Conservation (phyloP, 2,113 vertebrate species). For the Bubalus kerabau region DNA sequence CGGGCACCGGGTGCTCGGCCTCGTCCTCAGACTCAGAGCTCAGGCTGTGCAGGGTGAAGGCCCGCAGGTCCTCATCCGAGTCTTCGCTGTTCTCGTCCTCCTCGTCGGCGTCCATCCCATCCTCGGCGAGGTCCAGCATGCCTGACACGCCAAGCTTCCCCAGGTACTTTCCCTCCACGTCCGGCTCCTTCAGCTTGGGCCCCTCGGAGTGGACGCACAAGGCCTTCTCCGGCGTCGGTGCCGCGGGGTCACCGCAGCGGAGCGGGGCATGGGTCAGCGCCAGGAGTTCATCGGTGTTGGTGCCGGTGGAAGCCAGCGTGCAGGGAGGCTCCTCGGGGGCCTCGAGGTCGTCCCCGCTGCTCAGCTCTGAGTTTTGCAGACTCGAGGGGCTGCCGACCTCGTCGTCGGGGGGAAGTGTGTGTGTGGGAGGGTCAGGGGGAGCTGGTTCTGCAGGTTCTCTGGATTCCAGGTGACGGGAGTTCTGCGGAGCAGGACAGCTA, state of each 20-base stretch:
- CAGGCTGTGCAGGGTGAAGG: conserved; percentile 89
- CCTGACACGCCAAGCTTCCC: conserved; percentile 80
- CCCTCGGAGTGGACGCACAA: conserved; percentile 79
- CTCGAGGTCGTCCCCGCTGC: conserved; percentile 61
- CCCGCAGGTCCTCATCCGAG: conserved; percentile 91
- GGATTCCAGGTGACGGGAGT: background rate
- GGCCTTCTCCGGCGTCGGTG: conserved; percentile 77
- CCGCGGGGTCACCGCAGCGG: background rate
- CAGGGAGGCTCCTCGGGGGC: conserved; percentile 56
- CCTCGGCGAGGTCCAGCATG: conserved; percentile 82
- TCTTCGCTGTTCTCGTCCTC: conserved; percentile 98
- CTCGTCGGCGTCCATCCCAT: conserved; percentile 88
- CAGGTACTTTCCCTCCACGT: conserved; percentile 93
- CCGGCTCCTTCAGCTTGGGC: conserved; percentile 91
- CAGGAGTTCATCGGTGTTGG: conserved; percentile 80
- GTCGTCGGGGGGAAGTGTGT: conserved; percentile 24
- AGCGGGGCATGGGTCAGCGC: conserved; percentile 32
- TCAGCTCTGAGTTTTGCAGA: conserved; percentile 36
- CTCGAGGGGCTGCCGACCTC: conserved; percentile 45
- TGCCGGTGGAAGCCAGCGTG: conserved; percentile 78
- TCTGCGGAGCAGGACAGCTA: background rate
- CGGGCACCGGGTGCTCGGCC: conserved; percentile 85
- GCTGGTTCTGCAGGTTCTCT: background rate
- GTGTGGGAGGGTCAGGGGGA: background rate
- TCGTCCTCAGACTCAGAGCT: conserved; percentile 96